These are phyloP conservation scores for Ectobius pallidus DNA, from an alignment of 2,888 invertebrate genomes.

Conservation along the genomic window DNA sequence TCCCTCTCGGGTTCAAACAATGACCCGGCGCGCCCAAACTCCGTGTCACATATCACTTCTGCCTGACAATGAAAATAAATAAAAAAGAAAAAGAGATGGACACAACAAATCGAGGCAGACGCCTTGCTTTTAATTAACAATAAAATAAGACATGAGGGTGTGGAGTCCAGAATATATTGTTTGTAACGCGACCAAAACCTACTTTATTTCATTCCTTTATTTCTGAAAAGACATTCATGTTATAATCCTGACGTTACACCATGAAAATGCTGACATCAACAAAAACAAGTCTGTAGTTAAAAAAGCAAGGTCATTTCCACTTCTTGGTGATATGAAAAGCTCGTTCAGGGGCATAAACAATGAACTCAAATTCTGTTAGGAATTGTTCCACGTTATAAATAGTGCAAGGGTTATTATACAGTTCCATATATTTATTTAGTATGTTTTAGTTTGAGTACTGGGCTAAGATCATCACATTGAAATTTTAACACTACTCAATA, in stretches of 20 bases:
- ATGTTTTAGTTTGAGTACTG: no score
- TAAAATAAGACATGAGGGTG: conserved; percentile 30
- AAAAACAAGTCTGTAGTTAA: no score
- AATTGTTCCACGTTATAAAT: no score
- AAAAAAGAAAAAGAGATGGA: conserved; percentile 10
- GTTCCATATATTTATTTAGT: no score
- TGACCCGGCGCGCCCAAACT: conserved; percentile 18
- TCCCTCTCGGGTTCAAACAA: conserved; percentile 27
- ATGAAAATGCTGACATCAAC: no score
- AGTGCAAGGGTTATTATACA: no score
- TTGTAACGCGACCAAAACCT: neutral
- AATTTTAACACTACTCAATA: no score
- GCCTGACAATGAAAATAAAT: conserved; percentile 37
- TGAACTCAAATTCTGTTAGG: no score
- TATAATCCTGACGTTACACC: neutral
- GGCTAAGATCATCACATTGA: no score
- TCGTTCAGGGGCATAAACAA: no score
- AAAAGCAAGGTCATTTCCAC: no score
- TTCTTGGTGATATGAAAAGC: no score
- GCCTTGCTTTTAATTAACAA: conserved; percentile 29
- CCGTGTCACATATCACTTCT: conserved; percentile 39
- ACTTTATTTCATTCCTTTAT: neutral
- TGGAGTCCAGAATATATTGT: conserved; percentile 24
- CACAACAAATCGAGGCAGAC: conserved; percentile 22
- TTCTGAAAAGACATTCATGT: neutral